Percentiles rank a stretch among this genome's conserved stretches.
These are phyloP conservation scores for Orthonevra nobilis DNA, from an alignment of 2,888 invertebrate species.

Conservation along the genomic window DNA sequence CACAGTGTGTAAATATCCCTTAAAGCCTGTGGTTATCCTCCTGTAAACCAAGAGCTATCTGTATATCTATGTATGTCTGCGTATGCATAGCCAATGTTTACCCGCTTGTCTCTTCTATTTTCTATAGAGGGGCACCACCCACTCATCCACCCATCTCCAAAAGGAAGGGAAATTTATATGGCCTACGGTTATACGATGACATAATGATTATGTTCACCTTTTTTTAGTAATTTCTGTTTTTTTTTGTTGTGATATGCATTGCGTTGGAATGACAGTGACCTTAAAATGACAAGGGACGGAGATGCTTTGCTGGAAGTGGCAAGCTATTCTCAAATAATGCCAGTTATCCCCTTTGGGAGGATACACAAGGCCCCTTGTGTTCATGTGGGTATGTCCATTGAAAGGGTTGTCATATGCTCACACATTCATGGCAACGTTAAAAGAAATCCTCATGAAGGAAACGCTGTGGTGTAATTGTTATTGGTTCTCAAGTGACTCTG, in stretches of 20 bases:
- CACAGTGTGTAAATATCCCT: conserved; percentile 62
- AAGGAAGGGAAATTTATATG: conserved; percentile 36
- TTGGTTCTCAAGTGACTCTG: conserved; percentile 30
- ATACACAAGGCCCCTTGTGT: conserved; percentile 9
- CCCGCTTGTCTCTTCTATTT: too few relatives aligned
- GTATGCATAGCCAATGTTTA: conserved; percentile 47
- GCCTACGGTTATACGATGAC: conserved; percentile 59
- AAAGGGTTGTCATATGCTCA: conserved; percentile 14
- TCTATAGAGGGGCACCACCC: conserved; percentile 14
- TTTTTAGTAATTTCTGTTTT: conserved; percentile 23
- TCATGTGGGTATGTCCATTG: conserved; percentile 15
- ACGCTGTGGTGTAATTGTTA: conserved; percentile 23
- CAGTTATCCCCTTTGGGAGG: conserved; percentile 32
- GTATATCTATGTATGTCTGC: conserved; percentile 9
- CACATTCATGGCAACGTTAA: neutral
- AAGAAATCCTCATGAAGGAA: conserved; percentile 1
- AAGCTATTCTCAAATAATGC: conserved; percentile 52
- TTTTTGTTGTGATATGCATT: conserved; percentile 22
- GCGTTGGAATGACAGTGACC: conserved; percentile 65
- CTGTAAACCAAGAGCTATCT: conserved; percentile 27
- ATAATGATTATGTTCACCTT: conserved; percentile 64
- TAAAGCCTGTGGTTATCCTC: conserved; percentile 63
- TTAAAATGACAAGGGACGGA: conserved; percentile 47
- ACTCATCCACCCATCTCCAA: neutral
- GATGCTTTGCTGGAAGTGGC: conserved; percentile 59